These are phyloP conservation scores for Anagrus nilaparvatae DNA, from an alignment of 1,140 invertebrate genomes.

Conservation along the genomic window DNA sequence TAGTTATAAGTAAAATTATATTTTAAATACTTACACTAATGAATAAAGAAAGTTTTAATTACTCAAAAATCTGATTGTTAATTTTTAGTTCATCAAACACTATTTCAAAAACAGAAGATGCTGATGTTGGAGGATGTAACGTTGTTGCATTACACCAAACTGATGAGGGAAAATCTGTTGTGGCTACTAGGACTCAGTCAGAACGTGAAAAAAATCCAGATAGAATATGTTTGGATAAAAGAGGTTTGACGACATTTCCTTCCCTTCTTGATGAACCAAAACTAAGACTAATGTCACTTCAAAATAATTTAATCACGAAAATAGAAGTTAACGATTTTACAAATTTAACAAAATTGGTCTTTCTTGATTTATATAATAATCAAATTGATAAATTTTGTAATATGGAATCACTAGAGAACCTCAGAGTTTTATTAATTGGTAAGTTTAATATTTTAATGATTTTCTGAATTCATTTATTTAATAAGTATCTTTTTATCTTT, in stretches of 20 bases:
- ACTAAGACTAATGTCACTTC: constrained; percentile 73
- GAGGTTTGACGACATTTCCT: constrained; percentile 65
- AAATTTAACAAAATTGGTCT: constrained; percentile 69
- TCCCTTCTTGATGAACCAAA: constrained; percentile 68
- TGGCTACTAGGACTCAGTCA: constrained; percentile 52
- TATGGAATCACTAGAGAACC: constrained; percentile 60
- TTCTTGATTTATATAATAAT: constrained; percentile 89
- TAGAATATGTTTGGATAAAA: constrained; percentile 64
- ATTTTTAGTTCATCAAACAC: constrained; percentile 21
- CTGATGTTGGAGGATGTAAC: constrained; percentile 27
- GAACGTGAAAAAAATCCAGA: constrained; percentile 68
- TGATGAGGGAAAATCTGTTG: constrained; percentile 47
- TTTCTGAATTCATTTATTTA: background rate
- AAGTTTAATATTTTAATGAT: background rate
- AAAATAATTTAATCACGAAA: constrained; percentile 79
- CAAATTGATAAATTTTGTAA: constrained; percentile 76
- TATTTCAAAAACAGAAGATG: constrained; percentile 35
- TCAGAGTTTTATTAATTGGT: constrained; percentile 77
- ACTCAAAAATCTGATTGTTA: constrained; percentile 1
- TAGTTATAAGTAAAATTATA: constrained; percentile 37
- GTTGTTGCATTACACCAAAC: constrained; percentile 34
- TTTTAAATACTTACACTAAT: constrained; percentile 10
- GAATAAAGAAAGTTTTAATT: constrained; percentile 8
- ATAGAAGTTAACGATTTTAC: constrained; percentile 52
- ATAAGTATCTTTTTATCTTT: background rate